Base-by-base conservation (phyloP, 1,140 invertebrate genomes). In the Cydia pomonella region DNA sequence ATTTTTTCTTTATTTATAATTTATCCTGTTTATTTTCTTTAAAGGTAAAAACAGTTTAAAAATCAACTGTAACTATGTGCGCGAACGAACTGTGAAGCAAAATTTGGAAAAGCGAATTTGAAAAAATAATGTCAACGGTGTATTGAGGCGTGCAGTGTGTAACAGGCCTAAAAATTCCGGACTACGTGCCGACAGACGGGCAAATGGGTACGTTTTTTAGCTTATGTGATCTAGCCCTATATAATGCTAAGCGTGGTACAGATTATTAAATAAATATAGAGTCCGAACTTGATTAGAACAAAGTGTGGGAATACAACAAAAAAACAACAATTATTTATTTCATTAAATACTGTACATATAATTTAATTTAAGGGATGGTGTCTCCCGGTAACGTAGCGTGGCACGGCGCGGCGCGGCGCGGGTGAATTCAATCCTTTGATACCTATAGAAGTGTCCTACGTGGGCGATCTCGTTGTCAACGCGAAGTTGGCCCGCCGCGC, bases 121-220 rank as follows among this genome's bases (percentile, higher is more conserved):
- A 21, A 44, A 63, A 41, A 18, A 25, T 9, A 64, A 41, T 64
- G 27, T 27, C 27, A 18, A 5, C 23, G 50, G 64, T n/a, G 38
- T 71, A 18, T 73, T 82, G 83, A 82, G 80, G 79, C 38, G 72
- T 50, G 72, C 74, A 66, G 76, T 80, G 81, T 80, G 77, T 59
- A 27, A 72, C 72, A 76, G 79, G 82, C 79, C 80, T 79, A 77
- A 92, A 75, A 74, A 92, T 91, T 90, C 90, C 88, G 78, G 89
- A 90, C 85, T 91, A 87, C 87, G 88, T 80, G 75, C 73, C 85
- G 44, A 81, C 84, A 41, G 87, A 91, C 77, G 87, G 86, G 75
- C 89, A 91, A 86, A 92, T 92, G 90, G 90, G 90, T 92, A 90
- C 84, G 89, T 83, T 75, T 25, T 59, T 59, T 80, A 73, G 66